Conservation (phyloP, 2,113 vertebrate species). For the Pandion haliaetus region DNA sequence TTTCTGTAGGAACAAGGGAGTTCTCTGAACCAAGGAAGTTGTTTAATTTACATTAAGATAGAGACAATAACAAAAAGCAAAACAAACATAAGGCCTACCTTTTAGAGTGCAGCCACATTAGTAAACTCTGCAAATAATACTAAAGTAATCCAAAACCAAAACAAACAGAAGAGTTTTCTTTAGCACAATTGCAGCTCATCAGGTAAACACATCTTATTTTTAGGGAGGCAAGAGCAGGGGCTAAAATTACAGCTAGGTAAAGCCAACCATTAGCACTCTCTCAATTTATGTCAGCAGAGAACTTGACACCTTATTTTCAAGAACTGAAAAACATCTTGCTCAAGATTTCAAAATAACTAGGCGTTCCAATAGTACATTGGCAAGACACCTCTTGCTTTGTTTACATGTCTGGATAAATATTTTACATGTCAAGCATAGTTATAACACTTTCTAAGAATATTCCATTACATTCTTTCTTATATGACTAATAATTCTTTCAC, state of each 20-base stretch:
- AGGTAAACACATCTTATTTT: constrained; percentile 33
- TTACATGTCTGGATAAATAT: constrained; percentile 1
- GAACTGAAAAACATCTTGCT: constrained; percentile 7
- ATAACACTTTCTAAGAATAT: constrained; percentile 57
- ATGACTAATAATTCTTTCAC: not conserved
- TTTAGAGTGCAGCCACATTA: not conserved
- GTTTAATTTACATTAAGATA: not conserved
- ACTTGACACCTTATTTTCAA: not conserved
- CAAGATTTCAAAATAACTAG: not conserved
- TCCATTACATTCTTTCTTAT: not conserved
- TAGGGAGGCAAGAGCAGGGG: not conserved
- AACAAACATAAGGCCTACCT: not conserved
- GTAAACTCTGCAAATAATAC: not conserved
- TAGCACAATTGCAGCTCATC: not conserved
- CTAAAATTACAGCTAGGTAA: not conserved
- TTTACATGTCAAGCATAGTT: not conserved
- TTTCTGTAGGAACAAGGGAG: not conserved
- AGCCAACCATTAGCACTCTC: not conserved
- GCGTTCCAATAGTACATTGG: not conserved
- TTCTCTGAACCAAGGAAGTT: fast-evolving
- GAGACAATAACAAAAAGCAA: not conserved
- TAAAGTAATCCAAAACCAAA: not conserved
- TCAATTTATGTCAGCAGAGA: not conserved
- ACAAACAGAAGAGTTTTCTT: not conserved
- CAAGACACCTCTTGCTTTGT: not conserved